phyloP scores from a whole-genome alignment of 2,113 vertebrate genomes.

The Smithornis capensis region DNA sequence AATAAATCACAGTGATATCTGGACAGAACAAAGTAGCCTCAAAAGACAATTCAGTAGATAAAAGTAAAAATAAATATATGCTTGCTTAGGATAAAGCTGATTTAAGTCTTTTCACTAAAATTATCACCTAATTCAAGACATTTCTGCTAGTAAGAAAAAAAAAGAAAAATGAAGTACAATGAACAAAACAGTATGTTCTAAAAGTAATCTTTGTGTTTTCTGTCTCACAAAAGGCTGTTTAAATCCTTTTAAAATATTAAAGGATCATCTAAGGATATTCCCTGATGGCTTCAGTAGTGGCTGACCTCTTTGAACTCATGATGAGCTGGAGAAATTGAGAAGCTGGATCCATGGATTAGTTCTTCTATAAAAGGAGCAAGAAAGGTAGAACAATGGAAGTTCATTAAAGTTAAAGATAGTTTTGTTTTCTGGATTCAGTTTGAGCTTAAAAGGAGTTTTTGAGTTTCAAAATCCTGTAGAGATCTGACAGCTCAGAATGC shows the following conservation, averaged over 20 bases:
- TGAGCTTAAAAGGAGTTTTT: not conserved
- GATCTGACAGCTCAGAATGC: slow-evolving; percentile 10
- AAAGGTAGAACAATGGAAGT: not conserved
- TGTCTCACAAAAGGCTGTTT: not conserved
- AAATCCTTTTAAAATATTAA: slow-evolving; percentile 8
- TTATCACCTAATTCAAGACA: not conserved
- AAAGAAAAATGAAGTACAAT: not conserved
- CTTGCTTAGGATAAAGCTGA: not conserved
- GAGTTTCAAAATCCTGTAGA: slow-evolving; percentile 17
- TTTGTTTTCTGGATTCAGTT: slow-evolving; percentile 24
- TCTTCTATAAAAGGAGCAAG: not conserved
- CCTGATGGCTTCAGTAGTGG: not conserved
- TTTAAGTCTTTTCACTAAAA: not conserved
- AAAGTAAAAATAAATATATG: not conserved
- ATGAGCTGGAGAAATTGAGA: not conserved
- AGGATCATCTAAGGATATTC: not conserved
- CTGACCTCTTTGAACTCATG: not conserved
- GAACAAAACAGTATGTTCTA: not conserved
- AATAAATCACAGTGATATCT: not conserved
- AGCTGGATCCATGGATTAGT: not conserved
- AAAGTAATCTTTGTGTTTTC: not conserved
- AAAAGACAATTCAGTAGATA: not conserved
- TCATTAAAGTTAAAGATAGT: not conserved
- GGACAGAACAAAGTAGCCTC: not conserved
- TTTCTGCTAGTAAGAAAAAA: not conserved